A percentile compares a stretch with the other conserved stretches of the same genome.
Conservation (phyloP, 2,888 invertebrate species). For the Cerceris rybyensis region DNA sequence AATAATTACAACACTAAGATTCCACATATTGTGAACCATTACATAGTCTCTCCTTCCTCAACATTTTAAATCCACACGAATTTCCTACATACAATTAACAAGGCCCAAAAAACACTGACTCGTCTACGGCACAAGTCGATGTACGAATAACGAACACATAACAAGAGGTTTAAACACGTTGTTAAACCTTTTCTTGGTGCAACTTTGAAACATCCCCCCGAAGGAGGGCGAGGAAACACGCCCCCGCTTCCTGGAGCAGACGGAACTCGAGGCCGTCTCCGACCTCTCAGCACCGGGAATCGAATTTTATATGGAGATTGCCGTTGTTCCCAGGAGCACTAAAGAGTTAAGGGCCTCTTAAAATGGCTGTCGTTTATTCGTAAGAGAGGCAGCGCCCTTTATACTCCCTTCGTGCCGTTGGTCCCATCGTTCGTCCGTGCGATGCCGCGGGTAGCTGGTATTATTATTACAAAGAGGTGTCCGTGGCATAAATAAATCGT, state of each 20-base stretch:
- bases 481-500: conserved; percentile 80
- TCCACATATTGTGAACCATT: no score
- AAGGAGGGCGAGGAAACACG: conserved; percentile 45
- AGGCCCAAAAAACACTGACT: no score
- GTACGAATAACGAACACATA: background rate
- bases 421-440: conserved; percentile 22
- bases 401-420: conserved; percentile 18
- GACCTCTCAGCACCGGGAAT: conserved; percentile 53
- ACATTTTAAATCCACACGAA: no score
- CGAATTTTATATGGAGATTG: conserved; percentile 77
- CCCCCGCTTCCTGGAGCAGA: conserved; percentile 53
- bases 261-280: conserved; percentile 24
- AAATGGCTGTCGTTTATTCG: conserved; percentile 78
- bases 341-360: conserved; percentile 76
- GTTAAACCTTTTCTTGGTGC: conserved; percentile 60
- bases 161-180: conserved; percentile 60
- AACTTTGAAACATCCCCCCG: conserved; percentile 61
- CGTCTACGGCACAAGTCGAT: no score
- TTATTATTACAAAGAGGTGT: conserved; percentile 79
- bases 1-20: no score
- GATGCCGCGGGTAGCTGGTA: conserved; percentile 46
- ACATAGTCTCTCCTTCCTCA: no score
- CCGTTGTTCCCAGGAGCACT: conserved; percentile 70
- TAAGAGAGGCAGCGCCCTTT: conserved; percentile 74
- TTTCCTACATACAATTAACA: no score